Conservation (phyloP, 2,797 vertebrate genomes). For the Microctenopoma stevenorrisi region DNA sequence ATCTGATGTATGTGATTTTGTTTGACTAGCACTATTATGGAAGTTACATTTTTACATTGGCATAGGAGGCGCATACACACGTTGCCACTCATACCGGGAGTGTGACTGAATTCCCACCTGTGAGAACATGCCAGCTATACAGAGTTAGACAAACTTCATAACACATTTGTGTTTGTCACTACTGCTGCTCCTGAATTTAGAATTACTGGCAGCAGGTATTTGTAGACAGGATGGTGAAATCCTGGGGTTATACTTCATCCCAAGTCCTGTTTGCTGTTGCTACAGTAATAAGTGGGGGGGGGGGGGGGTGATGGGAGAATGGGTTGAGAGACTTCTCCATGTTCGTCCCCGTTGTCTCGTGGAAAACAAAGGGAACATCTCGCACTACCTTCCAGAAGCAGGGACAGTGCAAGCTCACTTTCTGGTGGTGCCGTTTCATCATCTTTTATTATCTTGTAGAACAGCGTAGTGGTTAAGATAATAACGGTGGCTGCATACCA, state of each 20-base stretch:
- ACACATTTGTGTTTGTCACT: conserved; percentile 27
- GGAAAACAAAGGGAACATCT: conserved; percentile 29
- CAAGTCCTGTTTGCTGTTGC: conserved; percentile 21
- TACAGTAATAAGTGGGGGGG: neutral
- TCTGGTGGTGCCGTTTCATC: conserved; percentile 61
- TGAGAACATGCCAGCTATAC: conserved; percentile 4
- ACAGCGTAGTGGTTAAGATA: conserved; percentile 74
- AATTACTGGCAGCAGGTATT: conserved; percentile 21
- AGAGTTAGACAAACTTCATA: conserved; percentile 31
- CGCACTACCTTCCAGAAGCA: conserved; percentile 21
- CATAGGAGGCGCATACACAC: conserved; percentile 13
- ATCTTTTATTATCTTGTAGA: conserved; percentile 78
- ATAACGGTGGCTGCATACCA: conserved; percentile 68
- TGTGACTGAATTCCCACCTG: conserved; percentile 52
- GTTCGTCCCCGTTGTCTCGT: neutral
- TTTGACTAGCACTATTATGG: conserved; percentile 18
- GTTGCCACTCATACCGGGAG: conserved; percentile 35
- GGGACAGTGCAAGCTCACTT: conserved; percentile 27
- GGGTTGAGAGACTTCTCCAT: conserved; percentile 2
- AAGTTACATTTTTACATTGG: conserved; percentile 28
- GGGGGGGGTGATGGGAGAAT: conserved; percentile 3
- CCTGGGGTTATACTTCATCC: conserved; percentile 3
- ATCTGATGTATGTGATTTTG: conserved; percentile 10
- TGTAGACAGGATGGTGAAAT: conserved; percentile 26
- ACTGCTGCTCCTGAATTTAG: conserved; percentile 28